These are phyloP conservation scores for Dicentrarchus labrax DNA, from an alignment of 2,113 vertebrate species.

Conservation along the genomic window DNA sequence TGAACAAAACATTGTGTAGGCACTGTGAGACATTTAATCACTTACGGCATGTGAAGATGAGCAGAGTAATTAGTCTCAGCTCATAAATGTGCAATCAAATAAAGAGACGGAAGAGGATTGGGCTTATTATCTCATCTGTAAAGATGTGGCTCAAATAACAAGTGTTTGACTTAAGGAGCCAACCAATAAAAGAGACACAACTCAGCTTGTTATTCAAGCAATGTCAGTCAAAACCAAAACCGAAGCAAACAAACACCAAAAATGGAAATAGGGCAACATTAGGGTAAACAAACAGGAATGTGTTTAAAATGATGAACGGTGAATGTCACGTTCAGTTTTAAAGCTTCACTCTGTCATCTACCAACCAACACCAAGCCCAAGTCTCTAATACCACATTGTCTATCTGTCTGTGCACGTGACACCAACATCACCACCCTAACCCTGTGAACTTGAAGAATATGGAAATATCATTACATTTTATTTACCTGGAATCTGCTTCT, in stretches of 20 bases:
- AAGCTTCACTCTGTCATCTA: no score
- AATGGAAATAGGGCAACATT: neutral
- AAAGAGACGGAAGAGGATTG: constrained; percentile 5
- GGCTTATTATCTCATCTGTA: constrained; percentile 11
- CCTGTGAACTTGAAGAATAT: neutral
- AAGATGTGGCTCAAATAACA: constrained; percentile 6
- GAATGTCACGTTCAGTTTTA: neutral
- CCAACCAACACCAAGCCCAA: neutral
- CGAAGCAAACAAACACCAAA: neutral
- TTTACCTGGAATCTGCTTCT: neutral
- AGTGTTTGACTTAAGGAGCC: neutral
- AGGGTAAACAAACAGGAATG: neutral
- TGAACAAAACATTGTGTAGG: neutral
- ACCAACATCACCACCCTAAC: no score
- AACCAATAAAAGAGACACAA: neutral
- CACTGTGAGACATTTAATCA: constrained; percentile 6
- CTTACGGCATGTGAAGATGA: neutral
- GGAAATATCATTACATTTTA: neutral
- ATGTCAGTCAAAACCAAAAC: neutral
- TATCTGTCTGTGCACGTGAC: neutral
- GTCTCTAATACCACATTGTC: neutral
- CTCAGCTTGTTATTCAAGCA: neutral
- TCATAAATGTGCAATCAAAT: constrained; percentile 31
- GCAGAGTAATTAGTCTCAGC: constrained; percentile 39
- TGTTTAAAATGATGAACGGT: neutral